Base-by-base conservation (phyloP, 2,888 invertebrate genomes). In the Synergus itoensis region DNA sequence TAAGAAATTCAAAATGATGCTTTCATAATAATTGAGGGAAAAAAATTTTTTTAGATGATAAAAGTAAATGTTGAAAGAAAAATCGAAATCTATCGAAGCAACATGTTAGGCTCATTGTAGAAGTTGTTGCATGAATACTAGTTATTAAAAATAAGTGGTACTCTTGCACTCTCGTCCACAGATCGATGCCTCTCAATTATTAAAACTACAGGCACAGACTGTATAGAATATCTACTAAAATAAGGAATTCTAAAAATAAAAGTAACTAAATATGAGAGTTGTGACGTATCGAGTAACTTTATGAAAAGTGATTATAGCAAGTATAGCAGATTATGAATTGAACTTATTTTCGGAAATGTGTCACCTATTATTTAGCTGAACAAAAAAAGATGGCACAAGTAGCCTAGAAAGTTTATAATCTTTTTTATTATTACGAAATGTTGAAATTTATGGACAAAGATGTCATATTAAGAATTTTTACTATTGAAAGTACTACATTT, bases 151-250 rank as follows among this genome's bases (percentile, higher is more conserved):
- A 21, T 21, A 67, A 41, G 65, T 43, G 41, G 21, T 45, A 64
- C 64, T 64, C 64, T 64, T 41, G 67, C 67, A 67, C 67, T 45
- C 45, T 67, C 45, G 4, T 45, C 43, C 41, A 45, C 41, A 43
- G 45, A 67, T 67, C 67, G 67, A 45, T 45, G 12, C 18, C 21
- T 21, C 45, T 67, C 18, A 45, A 67, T 67, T 67, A 67, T 67
- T 67, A 28, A 67, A 67, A 43, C 45, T 43, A 0, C 43, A 43
- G 28, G 14, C 43, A 67, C 8, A n/a, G 53, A 53, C 53, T 53
- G 4, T 3, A 60, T 69, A 69, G 48, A 45, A 28, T 48, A n/a
- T 48, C 48, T 16, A 69, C 28, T 69, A 16, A 48, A 53, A 48
- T 12, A 69, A 69, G 14, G 16, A 28, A 28, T 69, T 48, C 36